Conservation (phyloP, 2,888 invertebrate species). For the Cantharis flavilabris region DNA sequence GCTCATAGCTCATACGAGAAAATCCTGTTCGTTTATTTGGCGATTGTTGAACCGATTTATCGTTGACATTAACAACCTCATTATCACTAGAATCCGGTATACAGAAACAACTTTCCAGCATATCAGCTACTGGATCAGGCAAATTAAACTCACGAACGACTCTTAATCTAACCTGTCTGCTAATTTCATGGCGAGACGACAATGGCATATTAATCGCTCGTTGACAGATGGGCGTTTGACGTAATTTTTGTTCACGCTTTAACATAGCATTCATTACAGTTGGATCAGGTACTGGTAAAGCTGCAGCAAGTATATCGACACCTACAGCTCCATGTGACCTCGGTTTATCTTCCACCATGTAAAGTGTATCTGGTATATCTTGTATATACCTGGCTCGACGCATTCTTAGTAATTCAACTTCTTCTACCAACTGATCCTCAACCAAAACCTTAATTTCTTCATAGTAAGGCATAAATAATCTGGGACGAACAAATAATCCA, state of each 20-base stretch:
- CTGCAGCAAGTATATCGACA: conserved; percentile 68
- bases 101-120: conserved; percentile 64
- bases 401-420: conserved; percentile 72
- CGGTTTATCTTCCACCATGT: conserved; percentile 78
- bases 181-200: conserved; percentile 77
- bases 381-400: conserved; percentile 67
- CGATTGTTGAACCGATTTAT: conserved; percentile 54
- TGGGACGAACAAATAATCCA: conserved; percentile 79
- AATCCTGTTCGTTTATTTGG: conserved; percentile 47
- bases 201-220: conserved; percentile 76
- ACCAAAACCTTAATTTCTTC: conserved; percentile 91
- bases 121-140: conserved; percentile 84
- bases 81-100: conserved; percentile 50
- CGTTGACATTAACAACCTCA: conserved; percentile 38
- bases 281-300: conserved; percentile 76
- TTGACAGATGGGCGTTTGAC: conserved; percentile 77
- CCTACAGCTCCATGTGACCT: conserved; percentile 57
- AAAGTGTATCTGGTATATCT: conserved; percentile 90
- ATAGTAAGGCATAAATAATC: conserved; percentile 92
- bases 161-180: conserved; percentile 78
- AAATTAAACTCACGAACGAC: conserved; percentile 93
- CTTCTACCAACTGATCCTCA: conserved; percentile 82
- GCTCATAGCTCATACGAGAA: conserved; percentile 56
- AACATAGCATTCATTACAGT: conserved; percentile 79
- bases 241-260: conserved; percentile 82